A percentile compares a stretch with the other conserved stretches of the same genome.
phyloP scores from a whole-genome alignment of 2,113 vertebrate species.

The Dolichotis patagonum region DNA sequence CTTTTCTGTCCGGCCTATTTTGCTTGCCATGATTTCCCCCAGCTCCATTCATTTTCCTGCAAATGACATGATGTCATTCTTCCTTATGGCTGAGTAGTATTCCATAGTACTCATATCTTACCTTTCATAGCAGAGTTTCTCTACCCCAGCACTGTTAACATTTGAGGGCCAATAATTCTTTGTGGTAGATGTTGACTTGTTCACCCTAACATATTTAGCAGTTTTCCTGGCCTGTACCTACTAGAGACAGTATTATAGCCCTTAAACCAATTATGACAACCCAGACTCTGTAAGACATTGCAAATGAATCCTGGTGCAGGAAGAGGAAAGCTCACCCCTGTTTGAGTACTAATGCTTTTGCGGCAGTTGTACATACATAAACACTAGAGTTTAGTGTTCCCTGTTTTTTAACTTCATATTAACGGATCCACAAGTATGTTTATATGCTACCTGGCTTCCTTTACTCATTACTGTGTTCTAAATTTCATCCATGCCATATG shows the following conservation, averaged over 20 bases:
- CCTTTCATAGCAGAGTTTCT: neutral
- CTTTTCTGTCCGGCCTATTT: neutral
- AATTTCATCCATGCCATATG: neutral
- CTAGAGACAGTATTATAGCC: neutral
- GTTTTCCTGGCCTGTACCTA: neutral
- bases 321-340: neutral
- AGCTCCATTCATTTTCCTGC: neutral
- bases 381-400: neutral
- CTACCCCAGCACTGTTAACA: neutral
- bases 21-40: neutral
- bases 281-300: conserved; percentile 5
- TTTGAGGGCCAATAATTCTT: neutral
- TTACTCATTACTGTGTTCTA: neutral
- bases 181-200: neutral
- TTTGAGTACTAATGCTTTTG: neutral
- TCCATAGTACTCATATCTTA: neutral
- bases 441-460: neutral
- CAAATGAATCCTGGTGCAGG: neutral
- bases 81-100: neutral
- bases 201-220: neutral
- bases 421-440: neutral
- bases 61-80: neutral
- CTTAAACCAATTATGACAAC: neutral
- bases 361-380: neutral
- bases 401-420: neutral